Percentiles rank a stretch among this genome's conserved stretches.
Conservation (phyloP, 2,113 vertebrate genomes). For the Microtus richardsoni region DNA sequence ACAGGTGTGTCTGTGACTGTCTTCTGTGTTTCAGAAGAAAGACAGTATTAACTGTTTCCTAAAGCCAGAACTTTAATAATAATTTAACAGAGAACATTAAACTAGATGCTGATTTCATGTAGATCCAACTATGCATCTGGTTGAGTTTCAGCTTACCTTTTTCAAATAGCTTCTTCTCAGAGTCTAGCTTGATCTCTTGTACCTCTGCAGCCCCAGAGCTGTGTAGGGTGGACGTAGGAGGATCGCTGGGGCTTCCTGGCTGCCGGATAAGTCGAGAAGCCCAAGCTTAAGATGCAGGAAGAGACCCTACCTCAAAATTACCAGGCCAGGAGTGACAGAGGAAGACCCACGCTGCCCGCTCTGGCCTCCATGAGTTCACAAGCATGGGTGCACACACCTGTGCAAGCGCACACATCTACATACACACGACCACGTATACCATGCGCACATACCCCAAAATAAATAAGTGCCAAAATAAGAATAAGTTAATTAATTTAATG, state of each 20-base stretch:
- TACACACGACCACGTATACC: not conserved
- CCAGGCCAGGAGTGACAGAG: too few relatives aligned
- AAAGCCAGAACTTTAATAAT: not conserved
- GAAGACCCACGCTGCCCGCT: fast-evolving
- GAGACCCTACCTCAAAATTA: not conserved
- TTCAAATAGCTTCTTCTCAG: not conserved
- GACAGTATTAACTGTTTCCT: not conserved
- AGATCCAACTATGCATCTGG: not conserved
- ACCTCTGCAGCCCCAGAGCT: not conserved
- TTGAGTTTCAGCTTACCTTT: conserved; percentile 32
- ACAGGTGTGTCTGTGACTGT: not conserved
- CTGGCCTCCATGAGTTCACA: not conserved
- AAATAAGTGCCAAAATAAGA: not conserved
- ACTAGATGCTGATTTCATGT: not conserved
- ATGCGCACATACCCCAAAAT: too few relatives aligned
- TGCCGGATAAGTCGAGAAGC: not conserved
- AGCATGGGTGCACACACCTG: not conserved
- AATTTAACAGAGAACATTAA: conserved; percentile 29
- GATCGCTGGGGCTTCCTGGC: not conserved
- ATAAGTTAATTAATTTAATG: not conserved
- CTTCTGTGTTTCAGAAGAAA: not conserved
- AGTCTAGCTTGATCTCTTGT: not conserved
- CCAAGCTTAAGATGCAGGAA: not conserved
- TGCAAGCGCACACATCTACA: not conserved
- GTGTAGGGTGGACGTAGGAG: not conserved